Conservation (phyloP, 2,888 invertebrate species). For the Neoitamus cyanurus region DNA sequence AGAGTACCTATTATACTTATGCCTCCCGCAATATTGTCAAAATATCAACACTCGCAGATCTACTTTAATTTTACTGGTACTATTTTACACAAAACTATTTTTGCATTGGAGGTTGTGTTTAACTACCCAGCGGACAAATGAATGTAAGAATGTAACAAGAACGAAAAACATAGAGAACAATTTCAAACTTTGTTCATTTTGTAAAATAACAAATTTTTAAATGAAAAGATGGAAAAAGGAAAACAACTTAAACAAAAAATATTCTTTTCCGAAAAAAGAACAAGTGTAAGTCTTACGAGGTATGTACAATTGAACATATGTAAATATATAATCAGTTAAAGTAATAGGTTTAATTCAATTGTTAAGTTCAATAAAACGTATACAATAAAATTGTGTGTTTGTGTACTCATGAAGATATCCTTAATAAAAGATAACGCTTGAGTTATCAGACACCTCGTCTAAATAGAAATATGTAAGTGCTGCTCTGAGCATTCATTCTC, state of each 20-base stretch:
- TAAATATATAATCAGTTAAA: conserved; percentile 30
- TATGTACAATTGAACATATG: conserved; percentile 41
- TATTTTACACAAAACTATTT: conserved; percentile 27
- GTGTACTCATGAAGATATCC: background rate
- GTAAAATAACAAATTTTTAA: conserved; percentile 7
- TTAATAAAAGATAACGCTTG: background rate
- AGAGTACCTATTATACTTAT: no score
- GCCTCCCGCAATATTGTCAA: conserved; percentile 38
- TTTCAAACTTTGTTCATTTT: conserved; percentile 16
- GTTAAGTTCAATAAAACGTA: conserved; percentile 45
- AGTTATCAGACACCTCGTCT: no score
- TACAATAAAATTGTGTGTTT: background rate
- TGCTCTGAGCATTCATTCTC: no score
- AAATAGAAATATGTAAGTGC: no score
- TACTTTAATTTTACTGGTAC: background rate
- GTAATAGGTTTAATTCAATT: conserved; percentile 21
- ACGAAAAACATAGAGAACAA: background rate
- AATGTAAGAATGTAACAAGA: background rate
- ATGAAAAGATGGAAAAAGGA: background rate
- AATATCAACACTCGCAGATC: background rate
- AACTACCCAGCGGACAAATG: background rate
- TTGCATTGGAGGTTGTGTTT: conserved; percentile 47
- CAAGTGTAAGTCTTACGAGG: background rate
- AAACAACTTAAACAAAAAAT: background rate
- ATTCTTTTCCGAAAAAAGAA: background rate